These are phyloP conservation scores for Callopanchax toddi DNA, from an alignment of 2,113 vertebrate genomes.

Conservation along the genomic window DNA sequence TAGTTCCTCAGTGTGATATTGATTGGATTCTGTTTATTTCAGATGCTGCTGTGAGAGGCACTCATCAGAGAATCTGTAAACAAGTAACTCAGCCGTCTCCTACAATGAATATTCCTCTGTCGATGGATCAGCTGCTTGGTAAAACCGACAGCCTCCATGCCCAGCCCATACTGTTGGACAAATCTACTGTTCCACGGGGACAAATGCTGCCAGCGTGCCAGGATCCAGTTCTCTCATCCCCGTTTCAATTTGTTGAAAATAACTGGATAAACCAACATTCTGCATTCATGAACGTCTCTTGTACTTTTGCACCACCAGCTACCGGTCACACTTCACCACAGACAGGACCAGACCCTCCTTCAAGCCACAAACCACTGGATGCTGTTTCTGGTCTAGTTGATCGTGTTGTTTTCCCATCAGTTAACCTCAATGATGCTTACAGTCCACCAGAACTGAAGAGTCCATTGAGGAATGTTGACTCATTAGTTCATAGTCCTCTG, in stretches of 20 bases:
- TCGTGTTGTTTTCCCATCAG: conserved; percentile 3
- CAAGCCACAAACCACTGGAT: conserved; percentile 1
- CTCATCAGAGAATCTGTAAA: conserved; percentile 2
- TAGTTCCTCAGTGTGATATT: neutral
- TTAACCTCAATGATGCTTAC: neutral
- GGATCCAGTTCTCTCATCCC: conserved; percentile 36
- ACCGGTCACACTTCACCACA: conserved; percentile 1
- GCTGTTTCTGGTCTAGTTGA: neutral
- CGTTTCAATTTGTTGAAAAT: conserved; percentile 38
- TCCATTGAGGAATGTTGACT: neutral
- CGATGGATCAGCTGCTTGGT: conserved; percentile 15
- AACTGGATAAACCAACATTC: conserved; percentile 26
- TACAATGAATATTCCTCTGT: conserved; percentile 4
- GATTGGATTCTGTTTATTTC: conserved; percentile 9
- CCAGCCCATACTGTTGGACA: conserved; percentile 33
- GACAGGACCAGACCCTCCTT: neutral
- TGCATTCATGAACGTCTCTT: neutral
- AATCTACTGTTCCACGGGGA: conserved; percentile 43
- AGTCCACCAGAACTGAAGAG: conserved; percentile 1
- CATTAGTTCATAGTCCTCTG: neutral
- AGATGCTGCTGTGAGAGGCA: conserved; percentile 4
- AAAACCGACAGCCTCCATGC: neutral
- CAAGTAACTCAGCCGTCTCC: conserved; percentile 1
- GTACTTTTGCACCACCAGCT: conserved; percentile 1
- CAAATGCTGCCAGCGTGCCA: conserved; percentile 46